Evolutionary conservation across 2,113 vertebrate species (phyloP).

Genomic region (Uria lomvia): DNA sequence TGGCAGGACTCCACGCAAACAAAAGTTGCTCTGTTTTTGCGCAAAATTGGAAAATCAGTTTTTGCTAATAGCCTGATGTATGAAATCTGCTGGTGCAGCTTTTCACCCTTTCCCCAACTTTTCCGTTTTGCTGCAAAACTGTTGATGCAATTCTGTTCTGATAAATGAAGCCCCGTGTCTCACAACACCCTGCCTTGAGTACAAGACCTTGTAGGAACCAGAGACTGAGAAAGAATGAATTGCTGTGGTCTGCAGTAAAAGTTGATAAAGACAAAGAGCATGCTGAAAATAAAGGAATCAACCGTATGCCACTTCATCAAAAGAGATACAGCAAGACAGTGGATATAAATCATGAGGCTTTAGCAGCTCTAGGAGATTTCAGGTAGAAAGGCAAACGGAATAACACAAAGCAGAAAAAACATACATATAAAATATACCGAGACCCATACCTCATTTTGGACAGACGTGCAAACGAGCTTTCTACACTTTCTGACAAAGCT

Average conservation of each 20-base stretch:
- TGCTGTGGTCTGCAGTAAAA: slow-evolving; percentile 22
- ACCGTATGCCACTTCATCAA: neutral
- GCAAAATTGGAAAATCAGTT: slow-evolving; percentile 10
- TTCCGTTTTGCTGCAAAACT: slow-evolving; percentile 6
- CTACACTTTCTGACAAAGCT: neutral
- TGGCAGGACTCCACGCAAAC: slow-evolving; percentile 37
- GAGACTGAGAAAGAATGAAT: slow-evolving; percentile 29
- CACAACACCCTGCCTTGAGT: neutral
- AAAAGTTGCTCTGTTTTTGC: slow-evolving; percentile 23
- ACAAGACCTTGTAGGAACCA: neutral
- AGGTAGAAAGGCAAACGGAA: neutral
- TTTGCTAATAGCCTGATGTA: slow-evolving; percentile 11
- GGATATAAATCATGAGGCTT: neutral
- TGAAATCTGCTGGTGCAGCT: slow-evolving; percentile 18
- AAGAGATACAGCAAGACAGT: neutral
- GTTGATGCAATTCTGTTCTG: slow-evolving; percentile 26
- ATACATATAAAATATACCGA: neutral
- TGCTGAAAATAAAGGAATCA: slow-evolving; percentile 26
- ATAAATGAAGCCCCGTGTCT: slow-evolving; percentile 16
- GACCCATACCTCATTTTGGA: neutral
- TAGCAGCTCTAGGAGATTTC: neutral
- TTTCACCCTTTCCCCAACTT: neutral
- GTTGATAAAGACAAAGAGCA: slow-evolving; percentile 35
- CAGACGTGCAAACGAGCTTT: neutral
- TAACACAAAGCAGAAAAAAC: neutral